Percentiles rank a stretch among this genome's conserved stretches.
phyloP scores from a whole-genome alignment of 1,140 invertebrate genomes.

The Mactra quadrangularis region DNA sequence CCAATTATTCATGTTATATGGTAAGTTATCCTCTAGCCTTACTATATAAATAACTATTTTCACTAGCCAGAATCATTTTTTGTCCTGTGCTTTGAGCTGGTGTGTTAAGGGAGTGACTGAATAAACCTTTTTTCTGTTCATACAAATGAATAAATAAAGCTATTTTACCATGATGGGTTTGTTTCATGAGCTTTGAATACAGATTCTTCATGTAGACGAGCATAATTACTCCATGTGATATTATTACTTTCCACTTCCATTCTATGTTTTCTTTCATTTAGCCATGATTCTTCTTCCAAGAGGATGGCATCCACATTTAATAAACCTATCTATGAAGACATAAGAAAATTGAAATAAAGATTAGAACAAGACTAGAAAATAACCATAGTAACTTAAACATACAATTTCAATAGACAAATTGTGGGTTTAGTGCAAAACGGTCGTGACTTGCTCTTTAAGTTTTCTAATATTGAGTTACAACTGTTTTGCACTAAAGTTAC shows the following conservation, averaged over 20 bases:
- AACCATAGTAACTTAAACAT: not conserved
- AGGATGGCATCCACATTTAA: constrained; percentile 61
- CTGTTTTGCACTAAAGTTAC: not conserved
- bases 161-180: constrained; percentile 64
- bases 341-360: not conserved
- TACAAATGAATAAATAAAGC: too few relatives aligned
- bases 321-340: constrained; percentile 53
- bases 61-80: too few relatives aligned
- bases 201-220: constrained; percentile 62
- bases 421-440: too few relatives aligned
- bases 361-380: not conserved
- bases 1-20: too few relatives aligned
- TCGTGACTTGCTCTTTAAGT: too few relatives aligned
- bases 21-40: too few relatives aligned
- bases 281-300: constrained; percentile 66
- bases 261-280: constrained; percentile 27
- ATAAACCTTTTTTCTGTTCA: too few relatives aligned
- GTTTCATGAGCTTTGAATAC: constrained; percentile 46
- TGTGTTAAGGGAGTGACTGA: too few relatives aligned
- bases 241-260: constrained; percentile 57
- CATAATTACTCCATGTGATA: constrained; percentile 65
- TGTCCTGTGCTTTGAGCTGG: too few relatives aligned
- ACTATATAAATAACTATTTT: too few relatives aligned
- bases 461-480: too few relatives aligned
- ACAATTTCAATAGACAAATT: not conserved